Percentiles rank a stretch among this genome's conserved stretches.
phyloP scores from a whole-genome alignment of 2,113 vertebrate species.

The Crotalus viridis region DNA sequence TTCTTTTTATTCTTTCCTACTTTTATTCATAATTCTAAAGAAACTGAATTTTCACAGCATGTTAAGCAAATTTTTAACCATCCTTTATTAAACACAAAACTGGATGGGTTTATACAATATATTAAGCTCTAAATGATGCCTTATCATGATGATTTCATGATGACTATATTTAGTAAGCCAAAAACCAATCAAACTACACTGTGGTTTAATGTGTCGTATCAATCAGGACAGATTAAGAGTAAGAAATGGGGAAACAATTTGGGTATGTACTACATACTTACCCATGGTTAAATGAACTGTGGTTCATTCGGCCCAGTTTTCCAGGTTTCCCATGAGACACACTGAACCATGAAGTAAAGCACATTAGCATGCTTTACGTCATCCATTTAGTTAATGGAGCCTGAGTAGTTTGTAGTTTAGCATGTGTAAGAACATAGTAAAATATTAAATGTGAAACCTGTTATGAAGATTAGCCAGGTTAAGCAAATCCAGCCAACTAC shows the following conservation, averaged over 20 bases:
- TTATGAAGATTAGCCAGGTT: background rate
- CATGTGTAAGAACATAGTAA: background rate
- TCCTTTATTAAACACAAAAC: background rate
- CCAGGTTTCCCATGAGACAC: background rate
- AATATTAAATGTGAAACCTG: background rate
- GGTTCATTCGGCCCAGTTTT: background rate
- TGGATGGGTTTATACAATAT: background rate
- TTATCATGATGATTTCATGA: background rate
- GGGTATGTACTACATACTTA: background rate
- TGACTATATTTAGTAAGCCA: background rate
- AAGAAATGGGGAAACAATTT: background rate
- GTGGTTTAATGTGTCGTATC: background rate
- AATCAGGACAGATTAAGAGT: background rate
- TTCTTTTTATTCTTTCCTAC: background rate
- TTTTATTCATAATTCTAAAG: background rate
- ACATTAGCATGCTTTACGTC: background rate
- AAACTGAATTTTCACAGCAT: background rate
- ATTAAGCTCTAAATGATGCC: background rate
- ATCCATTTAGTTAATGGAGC: background rate
- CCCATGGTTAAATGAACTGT: background rate
- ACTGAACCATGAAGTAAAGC: background rate
- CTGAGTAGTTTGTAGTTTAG: background rate
- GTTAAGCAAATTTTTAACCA: background rate
- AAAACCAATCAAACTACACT: background rate
- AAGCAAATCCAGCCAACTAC: background rate